Percentiles rank a stretch among this genome's conserved stretches.
Conservation (phyloP, 1,140 invertebrate species). For the Oscheius sp. region DNA sequence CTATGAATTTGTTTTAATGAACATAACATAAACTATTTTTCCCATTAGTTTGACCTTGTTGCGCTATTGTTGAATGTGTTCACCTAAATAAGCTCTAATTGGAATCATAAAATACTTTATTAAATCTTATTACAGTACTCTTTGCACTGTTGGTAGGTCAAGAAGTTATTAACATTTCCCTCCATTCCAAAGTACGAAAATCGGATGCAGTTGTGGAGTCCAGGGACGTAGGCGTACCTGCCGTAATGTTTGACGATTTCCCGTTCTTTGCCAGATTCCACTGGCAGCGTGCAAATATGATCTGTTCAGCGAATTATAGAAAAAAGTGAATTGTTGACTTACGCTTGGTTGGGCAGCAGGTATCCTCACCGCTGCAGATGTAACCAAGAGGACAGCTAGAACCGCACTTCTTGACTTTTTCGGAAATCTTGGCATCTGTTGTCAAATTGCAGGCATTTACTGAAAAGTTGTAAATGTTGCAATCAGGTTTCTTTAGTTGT, state of each 20-base stretch:
- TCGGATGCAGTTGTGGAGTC: conserved; percentile 35
- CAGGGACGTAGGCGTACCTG: conserved; percentile 28
- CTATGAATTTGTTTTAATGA: no score
- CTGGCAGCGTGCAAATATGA: conserved; percentile 33
- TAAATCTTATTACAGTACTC: conserved; percentile 25
- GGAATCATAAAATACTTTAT: no score
- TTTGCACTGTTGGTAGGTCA: conserved; percentile 36
- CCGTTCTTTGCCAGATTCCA: conserved; percentile 17
- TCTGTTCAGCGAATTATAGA: conserved; percentile 29
- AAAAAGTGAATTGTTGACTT: no score
- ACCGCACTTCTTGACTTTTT: conserved; percentile 21
- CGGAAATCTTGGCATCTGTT: conserved; percentile 24
- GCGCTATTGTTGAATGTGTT: no score
- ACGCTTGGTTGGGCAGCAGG: conserved; percentile 11
- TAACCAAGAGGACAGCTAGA: conserved; percentile 21
- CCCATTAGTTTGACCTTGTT: no score
- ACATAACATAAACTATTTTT: no score
- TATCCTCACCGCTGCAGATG: conserved; percentile 7
- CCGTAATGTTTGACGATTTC: conserved; percentile 29
- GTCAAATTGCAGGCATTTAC: conserved; percentile 19
- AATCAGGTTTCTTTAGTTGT: no score
- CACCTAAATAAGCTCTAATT: no score
- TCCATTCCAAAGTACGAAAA: conserved; percentile 36
- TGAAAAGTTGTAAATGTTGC: no score
- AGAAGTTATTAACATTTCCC: conserved; percentile 40